Percentiles rank a stretch among this genome's conserved stretches.
These are phyloP conservation scores for Trachelipus rathkii DNA, from an alignment of 1,140 invertebrate species.

Conservation along the genomic window DNA sequence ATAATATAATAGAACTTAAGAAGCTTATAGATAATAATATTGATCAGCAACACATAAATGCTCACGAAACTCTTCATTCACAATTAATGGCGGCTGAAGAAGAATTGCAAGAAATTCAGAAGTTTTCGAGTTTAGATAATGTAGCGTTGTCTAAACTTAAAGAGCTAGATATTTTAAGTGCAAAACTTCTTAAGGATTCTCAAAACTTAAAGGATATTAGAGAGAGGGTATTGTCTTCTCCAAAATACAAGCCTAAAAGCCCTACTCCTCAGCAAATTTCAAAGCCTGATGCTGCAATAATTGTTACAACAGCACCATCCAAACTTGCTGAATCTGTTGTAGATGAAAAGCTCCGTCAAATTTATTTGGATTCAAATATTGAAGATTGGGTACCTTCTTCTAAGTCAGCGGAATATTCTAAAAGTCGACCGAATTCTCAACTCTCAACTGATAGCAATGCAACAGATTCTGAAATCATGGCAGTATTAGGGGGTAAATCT, in stretches of 20 bases:
- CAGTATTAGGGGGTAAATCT: constrained; percentile 51
- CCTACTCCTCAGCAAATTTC: constrained; percentile 22
- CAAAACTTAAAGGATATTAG: constrained; percentile 70
- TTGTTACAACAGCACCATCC: neutral
- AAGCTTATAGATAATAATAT: constrained; percentile 57
- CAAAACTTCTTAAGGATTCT: constrained; percentile 71
- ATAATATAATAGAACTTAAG: constrained; percentile 34
- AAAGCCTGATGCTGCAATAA: neutral
- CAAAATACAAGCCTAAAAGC: constrained; percentile 34
- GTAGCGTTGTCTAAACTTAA: constrained; percentile 70
- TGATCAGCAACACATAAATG: constrained; percentile 49
- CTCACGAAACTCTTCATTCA: neutral
- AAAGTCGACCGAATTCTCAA: constrained; percentile 57
- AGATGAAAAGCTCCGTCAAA: constrained; percentile 64
- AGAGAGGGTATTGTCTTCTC: constrained; percentile 58
- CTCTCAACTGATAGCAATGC: constrained; percentile 53
- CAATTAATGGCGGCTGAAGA: constrained; percentile 58
- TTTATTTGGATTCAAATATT: constrained; percentile 61
- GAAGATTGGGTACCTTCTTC: constrained; percentile 62
- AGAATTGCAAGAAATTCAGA: constrained; percentile 68
- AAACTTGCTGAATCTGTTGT: constrained; percentile 55
- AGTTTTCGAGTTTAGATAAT: constrained; percentile 69
- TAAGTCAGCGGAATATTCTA: constrained; percentile 47
- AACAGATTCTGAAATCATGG: constrained; percentile 57
- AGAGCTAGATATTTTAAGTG: constrained; percentile 68